Conservation (phyloP, 2,797 vertebrate species). For the Paguma larvata region DNA sequence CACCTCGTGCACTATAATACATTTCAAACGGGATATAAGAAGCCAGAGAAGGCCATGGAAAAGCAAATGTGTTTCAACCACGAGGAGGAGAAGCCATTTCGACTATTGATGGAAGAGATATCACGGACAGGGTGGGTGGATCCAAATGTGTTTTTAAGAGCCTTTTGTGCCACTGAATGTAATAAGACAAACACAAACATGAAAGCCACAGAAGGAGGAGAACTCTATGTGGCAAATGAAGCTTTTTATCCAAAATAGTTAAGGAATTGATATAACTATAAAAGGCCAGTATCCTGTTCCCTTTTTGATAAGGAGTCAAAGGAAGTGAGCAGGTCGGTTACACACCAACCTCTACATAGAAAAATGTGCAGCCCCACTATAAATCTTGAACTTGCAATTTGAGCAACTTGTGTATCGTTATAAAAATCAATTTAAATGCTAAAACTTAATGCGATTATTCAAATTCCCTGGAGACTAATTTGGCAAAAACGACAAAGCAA, state of each 20-base stretch:
- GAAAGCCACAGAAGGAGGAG: conserved; percentile 41
- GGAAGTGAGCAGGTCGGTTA: background rate
- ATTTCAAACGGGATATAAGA: conserved; percentile 31
- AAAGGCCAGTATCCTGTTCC: conserved; percentile 3
- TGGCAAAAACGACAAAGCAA: background rate
- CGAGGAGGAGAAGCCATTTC: conserved; percentile 56
- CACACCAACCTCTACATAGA: background rate
- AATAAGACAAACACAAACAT: conserved; percentile 66
- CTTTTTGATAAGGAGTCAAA: conserved; percentile 40
- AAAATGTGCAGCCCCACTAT: background rate
- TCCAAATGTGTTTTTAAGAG: conserved; percentile 75
- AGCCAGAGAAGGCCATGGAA: conserved; percentile 56
- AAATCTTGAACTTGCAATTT: conserved; percentile 37
- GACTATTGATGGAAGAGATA: conserved; percentile 35
- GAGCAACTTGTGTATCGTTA: conserved; percentile 44
- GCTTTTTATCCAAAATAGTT: conserved; percentile 69
- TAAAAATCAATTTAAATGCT: conserved; percentile 47
- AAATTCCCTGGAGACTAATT: conserved; percentile 33
- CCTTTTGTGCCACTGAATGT: conserved; percentile 61
- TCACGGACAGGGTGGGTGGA: background rate
- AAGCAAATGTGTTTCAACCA: conserved; percentile 14
- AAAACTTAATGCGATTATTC: conserved; percentile 41
- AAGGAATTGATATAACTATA: background rate
- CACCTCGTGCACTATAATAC: background rate
- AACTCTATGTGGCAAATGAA: conserved; percentile 55